Evolutionary conservation across 2,888 invertebrate genomes (phyloP), one percentile per base, ranked within the genome.

Genomic region (Patella ulyssiponensis): DNA sequence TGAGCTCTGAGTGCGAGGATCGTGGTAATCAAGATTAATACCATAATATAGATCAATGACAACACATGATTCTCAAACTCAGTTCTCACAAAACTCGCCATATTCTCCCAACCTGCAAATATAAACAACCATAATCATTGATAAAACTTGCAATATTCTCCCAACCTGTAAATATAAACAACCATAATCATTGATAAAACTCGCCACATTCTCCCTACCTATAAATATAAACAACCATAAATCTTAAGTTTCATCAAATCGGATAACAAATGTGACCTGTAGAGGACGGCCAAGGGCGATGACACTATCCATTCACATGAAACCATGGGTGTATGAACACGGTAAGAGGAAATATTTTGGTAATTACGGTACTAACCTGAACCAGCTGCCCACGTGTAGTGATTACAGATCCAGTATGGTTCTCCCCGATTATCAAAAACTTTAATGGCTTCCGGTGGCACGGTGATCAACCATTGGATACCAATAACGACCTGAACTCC

Each of bases 1-100:
- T 92, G 91, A 75, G 97, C 96, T 71, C 83, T 86, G 82, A 97
- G 94, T 75, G 97, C 96, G 86, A 97, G 93, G 77, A 96, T 94
- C 80, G 96, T 95, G 78, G 97, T 97, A 87, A 96, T 95, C 73
- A 96, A 93, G 84, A 97, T 95, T 79, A 98, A 93, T 90, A 96
- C 95, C 85, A 96, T 95, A 75, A 96, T 95, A 92, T 98, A 94
- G 88, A 95, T 94, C 83, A 97, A 93, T 52, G 96, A 96, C 84
- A 96, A 92, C 79, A 97, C 92, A 87, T 96, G 93, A 77, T 91
- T 90, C 78, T 90, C 87, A 81, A 91, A 91, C 64, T 88, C 83
- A 69, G 82, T 88, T 53, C 89, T 85, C 23, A 88, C 86, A 83
- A 88, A 89, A 4, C 56, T 74, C 9, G 79, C 53, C 88, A 88